These are phyloP conservation scores for Ornithorhynchus anatinus DNA, from an alignment of 2,113 vertebrate species.

Conservation along the genomic window DNA sequence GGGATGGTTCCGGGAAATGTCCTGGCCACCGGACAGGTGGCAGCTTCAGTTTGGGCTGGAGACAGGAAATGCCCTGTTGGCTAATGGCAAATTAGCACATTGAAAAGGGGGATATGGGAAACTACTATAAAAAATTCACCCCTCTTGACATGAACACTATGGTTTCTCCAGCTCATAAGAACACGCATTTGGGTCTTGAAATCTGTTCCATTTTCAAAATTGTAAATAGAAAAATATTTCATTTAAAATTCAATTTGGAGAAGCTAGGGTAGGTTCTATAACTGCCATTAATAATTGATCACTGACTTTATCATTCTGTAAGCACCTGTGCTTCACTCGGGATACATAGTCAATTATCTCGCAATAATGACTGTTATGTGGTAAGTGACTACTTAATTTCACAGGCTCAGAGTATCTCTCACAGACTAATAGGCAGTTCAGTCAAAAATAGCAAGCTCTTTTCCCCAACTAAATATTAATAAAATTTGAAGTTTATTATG, in stretches of 20 bases:
- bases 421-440: neutral
- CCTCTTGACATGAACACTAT: neutral
- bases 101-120: neutral
- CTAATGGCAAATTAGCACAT: too few species aligned
- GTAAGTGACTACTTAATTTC: neutral
- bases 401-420: neutral
- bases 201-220: slow-evolving; percentile 2
- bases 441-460: neutral
- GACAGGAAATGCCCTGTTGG: too few species aligned
- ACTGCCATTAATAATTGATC: neutral
- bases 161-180: slow-evolving; percentile 30
- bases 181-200: neutral
- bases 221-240: neutral
- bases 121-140: neutral
- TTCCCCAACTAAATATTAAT: neutral
- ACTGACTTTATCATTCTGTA: neutral
- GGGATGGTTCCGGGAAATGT: too few species aligned
- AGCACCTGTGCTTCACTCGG: neutral
- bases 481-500: neutral
- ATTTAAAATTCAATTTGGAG: slow-evolving; percentile 23
- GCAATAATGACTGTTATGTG: accelerated
- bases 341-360: neutral
- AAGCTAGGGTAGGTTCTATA: slow-evolving; percentile 4
- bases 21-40: too few species aligned
- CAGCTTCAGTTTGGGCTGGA: too few species aligned